Evolutionary conservation across 2,888 invertebrate species (phyloP), one percentile per base, ranked within the genome.

Genomic region (Patella ulyssiponensis): DNA sequence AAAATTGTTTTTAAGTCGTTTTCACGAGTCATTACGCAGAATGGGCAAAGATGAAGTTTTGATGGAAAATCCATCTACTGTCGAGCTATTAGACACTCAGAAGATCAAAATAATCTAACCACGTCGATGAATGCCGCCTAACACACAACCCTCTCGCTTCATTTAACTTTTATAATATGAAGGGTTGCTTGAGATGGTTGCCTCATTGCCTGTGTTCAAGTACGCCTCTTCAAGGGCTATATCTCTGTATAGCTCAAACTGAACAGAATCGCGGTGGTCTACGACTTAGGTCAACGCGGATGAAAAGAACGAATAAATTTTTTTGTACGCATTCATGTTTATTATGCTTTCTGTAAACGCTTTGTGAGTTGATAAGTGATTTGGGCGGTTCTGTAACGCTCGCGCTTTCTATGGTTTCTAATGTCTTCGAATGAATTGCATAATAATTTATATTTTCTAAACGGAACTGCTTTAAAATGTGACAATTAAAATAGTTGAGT

Each of bases 161-260:
- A 64, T 64, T 64, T 64, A 64, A 64, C 64, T 23, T 20, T 23
- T 14, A 23, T 64, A 64, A 64, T 64, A 23, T 64, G 14, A 64
- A 64, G 23, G 12, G 20, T 64, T 23, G 20, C 64, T 23, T 23
- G 20, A 64, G 64, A 23, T 64, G 64, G 23, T 23, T 64, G 64
- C 64, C 64, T 64, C 64, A 64, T 64, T 64, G 20, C 64, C 9
- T 64, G 64, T 64, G 12, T 64, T 64, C 64, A 64, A 64, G 64
- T 64, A 23, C 23, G 20, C 23, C 58, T 58, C 64, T 64, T 64
- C 20, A 64, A 64, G 44, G 23, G 64, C 64, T 64, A 64, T 64
- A 23, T 23, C 64, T 64, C 64, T 64, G 14, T 23, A 23, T 20
- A 20, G 23, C 23, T 23, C 23, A 64, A 23, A 14, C 7, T 23